A percentile compares a stretch with the other conserved stretches of the same genome.
Evolutionary conservation across 1,140 invertebrate species (phyloP).

Genomic region (Radopholus similis): DNA sequence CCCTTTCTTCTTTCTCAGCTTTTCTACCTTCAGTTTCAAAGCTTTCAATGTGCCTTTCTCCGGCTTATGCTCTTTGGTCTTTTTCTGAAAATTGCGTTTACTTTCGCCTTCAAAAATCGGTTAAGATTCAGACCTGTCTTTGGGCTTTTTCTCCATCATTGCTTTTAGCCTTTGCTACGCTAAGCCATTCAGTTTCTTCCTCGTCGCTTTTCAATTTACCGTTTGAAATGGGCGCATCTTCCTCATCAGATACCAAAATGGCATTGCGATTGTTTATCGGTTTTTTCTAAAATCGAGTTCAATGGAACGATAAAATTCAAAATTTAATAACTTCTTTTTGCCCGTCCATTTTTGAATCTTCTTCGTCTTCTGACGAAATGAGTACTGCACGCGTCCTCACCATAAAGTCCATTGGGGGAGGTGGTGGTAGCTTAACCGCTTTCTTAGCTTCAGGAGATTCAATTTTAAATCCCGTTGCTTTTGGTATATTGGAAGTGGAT

Average conservation of each 20-base stretch:
- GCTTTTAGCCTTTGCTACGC: not conserved
- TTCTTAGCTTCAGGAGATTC: too few species aligned
- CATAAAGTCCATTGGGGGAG: not conserved
- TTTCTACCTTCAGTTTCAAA: not conserved
- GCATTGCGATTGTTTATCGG: not conserved
- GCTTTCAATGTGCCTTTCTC: not conserved
- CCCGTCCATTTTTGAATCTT: not conserved
- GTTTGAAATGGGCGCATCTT: not conserved
- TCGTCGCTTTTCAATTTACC: too few species aligned
- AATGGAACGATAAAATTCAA: not conserved
- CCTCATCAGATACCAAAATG: not conserved
- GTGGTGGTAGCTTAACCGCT: not conserved
- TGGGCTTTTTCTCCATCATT: too few species aligned
- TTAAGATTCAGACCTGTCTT: not conserved
- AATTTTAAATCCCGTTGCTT: too few species aligned
- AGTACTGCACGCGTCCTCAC: not conserved
- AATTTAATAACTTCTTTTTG: not conserved
- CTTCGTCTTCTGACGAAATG: not conserved
- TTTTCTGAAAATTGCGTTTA: not conserved
- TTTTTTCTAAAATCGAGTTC: not conserved
- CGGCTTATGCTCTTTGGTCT: slow-evolving; percentile 3
- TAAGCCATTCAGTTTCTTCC: not conserved
- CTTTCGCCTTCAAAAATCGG: not conserved
- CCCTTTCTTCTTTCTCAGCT: not conserved
- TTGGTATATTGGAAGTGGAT: too few species aligned